Evolutionary conservation across 2,888 invertebrate genomes (phyloP), one percentile per base, ranked within the genome.

Genomic region (Dione juno): DNA sequence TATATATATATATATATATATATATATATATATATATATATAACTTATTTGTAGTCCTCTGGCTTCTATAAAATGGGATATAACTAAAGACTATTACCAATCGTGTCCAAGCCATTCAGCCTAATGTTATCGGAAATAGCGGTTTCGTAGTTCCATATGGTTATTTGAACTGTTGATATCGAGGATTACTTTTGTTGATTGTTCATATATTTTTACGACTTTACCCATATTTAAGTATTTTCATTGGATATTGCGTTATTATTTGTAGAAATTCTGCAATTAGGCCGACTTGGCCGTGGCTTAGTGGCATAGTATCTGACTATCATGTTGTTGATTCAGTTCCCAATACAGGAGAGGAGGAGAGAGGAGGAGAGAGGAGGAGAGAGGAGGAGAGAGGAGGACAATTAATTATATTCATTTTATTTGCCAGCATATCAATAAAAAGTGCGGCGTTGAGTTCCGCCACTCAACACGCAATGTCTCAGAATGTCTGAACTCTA

Each of bases 61-160:
- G 50, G 50, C 41, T 41, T 67, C 45, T 11, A 16, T 54, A 28
- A 68, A 54, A 1, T 7, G 28, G 43, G 43, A 45, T 61, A 41
- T 61, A 28, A 61, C 59, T 61, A 28, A 61, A 61, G 61, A 45
- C 45, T 28, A 61, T 61, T n/a, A 61, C 61, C 45, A 45, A 61
- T 61, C 28, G 45, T 43, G 61, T 61, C 45, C 28, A 3, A 28
- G 16, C 61, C 61, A 45, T 61, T 45, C 61, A 45, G 45, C 61
- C 35, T 45, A 61, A 35, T 61, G 61, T n/a, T 61, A 61, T 61
- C 61, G 61, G 61, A 61, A 61, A 61, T 61, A 35, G 61, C 45
- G 45, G 61, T 61, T 61, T 61, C 43, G 61, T 61, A 61, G 43
- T 61, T n/a, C 59, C 59, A 61, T 61, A 61, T n/a, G 35, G 61